Percentiles rank a stretch among this genome's conserved stretches.
phyloP scores from a whole-genome alignment of 1,140 invertebrate species.

The Ceratina calcarata region DNA sequence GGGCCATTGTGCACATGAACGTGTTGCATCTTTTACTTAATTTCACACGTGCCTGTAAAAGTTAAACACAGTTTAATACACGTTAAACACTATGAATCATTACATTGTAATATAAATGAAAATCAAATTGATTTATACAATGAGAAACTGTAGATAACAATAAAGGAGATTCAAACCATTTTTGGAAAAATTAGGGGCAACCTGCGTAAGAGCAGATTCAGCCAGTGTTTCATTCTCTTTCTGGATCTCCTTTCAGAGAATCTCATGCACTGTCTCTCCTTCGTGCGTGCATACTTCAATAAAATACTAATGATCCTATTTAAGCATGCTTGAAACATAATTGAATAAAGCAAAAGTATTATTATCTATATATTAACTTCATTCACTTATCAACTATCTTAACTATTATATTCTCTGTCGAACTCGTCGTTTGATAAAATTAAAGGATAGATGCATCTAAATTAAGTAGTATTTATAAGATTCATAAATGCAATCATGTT shows the following conservation, averaged over 20 bases:
- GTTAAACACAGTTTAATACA: constrained; percentile 1
- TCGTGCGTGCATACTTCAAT: constrained; percentile 15
- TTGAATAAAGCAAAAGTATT: constrained; percentile 31
- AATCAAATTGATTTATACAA: constrained; percentile 20
- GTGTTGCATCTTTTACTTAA: constrained; percentile 41
- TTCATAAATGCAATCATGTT: neutral
- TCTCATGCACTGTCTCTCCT: constrained; percentile 35
- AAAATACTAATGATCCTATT: constrained; percentile 24
- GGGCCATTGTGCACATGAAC: constrained; percentile 16
- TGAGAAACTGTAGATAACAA: constrained; percentile 17
- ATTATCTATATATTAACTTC: constrained; percentile 9
- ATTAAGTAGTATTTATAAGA: constrained; percentile 10
- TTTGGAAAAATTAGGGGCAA: constrained; percentile 26
- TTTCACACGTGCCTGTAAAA: constrained; percentile 15
- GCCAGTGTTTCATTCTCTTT: constrained; percentile 23
- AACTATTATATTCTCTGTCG: neutral
- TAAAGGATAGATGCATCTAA: constrained; percentile 4
- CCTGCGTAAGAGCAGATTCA: constrained; percentile 26
- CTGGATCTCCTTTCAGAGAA: constrained; percentile 29
- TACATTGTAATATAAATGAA: constrained; percentile 6
- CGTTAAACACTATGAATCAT: neutral
- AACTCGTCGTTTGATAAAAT: neutral
- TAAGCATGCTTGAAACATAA: constrained; percentile 44
- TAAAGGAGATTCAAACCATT: constrained; percentile 40
- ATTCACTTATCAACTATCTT: constrained; percentile 8